These are phyloP conservation scores for Phenganax marumi DNA, from an alignment of 92 coral and sea anemone species.

Conservation along the genomic window DNA sequence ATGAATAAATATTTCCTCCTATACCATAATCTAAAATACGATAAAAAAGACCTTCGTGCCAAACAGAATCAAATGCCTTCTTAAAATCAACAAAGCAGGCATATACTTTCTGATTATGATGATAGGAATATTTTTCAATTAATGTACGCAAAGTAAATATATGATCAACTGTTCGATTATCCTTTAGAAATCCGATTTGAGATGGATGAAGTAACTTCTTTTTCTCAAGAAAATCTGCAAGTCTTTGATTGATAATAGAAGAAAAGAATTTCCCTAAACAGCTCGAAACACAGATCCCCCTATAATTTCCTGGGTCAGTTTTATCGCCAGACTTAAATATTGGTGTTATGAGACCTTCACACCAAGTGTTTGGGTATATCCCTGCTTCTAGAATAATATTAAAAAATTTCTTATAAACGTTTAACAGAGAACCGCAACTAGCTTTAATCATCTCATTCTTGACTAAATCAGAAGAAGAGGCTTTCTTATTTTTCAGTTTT, in stretches of 20 bases:
- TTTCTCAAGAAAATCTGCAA: neutral
- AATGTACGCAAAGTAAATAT: constrained; percentile 7
- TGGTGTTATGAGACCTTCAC: constrained; percentile 20
- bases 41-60: constrained; percentile 53
- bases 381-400: constrained; percentile 22
- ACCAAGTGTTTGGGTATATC: constrained; percentile 29
- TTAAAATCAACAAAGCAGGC: constrained; percentile 59
- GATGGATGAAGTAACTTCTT: neutral
- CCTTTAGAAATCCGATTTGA: constrained; percentile 26
- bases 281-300: constrained; percentile 35
- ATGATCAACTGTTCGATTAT: too few relatives aligned
- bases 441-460: constrained; percentile 36
- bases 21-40: constrained; percentile 27
- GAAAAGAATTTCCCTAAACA: constrained; percentile 30
- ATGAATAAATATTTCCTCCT: constrained; percentile 41
- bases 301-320: constrained; percentile 13
- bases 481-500: neutral
- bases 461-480: neutral
- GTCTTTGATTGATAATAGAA: constrained; percentile 10
- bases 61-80: constrained; percentile 64
- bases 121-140: constrained; percentile 47
- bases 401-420: neutral
- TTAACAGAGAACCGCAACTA: neutral
- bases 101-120: constrained; percentile 44
- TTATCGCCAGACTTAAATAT: constrained; percentile 21